These are phyloP conservation scores for Folsomia manolachei DNA, from an alignment of 2,888 invertebrate species.

Conservation along the genomic window DNA sequence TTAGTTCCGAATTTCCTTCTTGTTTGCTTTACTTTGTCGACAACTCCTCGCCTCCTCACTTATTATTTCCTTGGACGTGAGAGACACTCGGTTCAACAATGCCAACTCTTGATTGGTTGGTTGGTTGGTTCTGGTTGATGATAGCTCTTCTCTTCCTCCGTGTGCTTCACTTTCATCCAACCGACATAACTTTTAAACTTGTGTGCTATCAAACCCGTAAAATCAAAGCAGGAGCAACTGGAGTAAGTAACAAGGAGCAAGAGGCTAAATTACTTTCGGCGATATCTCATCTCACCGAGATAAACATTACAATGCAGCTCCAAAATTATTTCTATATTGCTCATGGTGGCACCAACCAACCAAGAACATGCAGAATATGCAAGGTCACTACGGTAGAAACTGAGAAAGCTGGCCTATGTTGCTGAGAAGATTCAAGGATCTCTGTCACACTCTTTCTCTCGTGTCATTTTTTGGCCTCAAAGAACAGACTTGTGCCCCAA, in stretches of 20 bases:
- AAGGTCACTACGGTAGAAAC: no score
- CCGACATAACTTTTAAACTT: background rate
- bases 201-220: background rate
- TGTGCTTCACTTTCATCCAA: background rate
- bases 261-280: background rate
- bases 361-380: background rate
- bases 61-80: slow-evolving; percentile 8
- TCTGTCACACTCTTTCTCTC: background rate
- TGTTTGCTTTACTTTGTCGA: slow-evolving; percentile 24
- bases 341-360: background rate
- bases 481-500: background rate
- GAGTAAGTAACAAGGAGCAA: background rate
- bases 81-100: slow-evolving; percentile 3
- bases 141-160: slow-evolving; percentile 4
- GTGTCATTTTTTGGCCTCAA: background rate
- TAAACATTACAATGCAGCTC: background rate
- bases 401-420: no score
- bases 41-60: slow-evolving; percentile 14
- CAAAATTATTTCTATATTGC: background rate
- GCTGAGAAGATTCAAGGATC: no score
- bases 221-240: background rate
- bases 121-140: no score
- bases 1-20: slow-evolving; percentile 22
- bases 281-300: background rate
- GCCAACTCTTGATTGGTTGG: no score